Conservation (phyloP, 2,797 vertebrate genomes). For the Hypotaenidia okinawae region DNA sequence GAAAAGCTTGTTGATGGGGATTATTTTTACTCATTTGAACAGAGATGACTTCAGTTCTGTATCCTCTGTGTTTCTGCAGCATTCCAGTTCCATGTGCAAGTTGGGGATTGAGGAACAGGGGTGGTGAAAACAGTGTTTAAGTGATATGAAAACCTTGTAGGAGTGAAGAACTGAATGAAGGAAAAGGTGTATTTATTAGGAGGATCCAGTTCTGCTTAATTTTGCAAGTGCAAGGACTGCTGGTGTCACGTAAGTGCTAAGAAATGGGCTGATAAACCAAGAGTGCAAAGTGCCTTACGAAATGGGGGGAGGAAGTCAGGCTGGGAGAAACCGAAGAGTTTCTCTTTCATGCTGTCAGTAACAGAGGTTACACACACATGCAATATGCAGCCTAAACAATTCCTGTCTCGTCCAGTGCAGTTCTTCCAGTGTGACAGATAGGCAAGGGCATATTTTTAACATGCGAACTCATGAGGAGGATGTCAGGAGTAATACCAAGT, state of each 20-base stretch:
- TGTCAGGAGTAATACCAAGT: slow-evolving; percentile 20
- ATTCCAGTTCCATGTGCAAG: neutral
- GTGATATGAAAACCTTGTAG: neutral
- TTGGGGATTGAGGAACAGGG: neutral
- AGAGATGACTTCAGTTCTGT: neutral
- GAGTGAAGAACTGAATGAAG: neutral
- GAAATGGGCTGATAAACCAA: neutral
- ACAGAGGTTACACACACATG: neutral
- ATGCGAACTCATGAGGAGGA: slow-evolving; percentile 18
- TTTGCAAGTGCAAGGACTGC: neutral
- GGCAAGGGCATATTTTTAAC: slow-evolving; percentile 15
- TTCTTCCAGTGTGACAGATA: neutral
- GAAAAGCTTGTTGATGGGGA: neutral
- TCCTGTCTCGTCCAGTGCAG: neutral
- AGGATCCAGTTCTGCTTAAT: neutral
- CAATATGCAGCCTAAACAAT: neutral
- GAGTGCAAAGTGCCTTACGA: neutral
- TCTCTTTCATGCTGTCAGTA: neutral
- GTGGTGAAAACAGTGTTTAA: neutral
- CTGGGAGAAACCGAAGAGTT: neutral
- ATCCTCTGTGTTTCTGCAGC: neutral
- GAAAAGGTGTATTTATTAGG: neutral
- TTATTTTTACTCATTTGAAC: neutral
- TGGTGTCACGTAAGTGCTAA: neutral
- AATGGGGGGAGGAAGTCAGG: neutral